Base-by-base conservation (phyloP, 2,797 vertebrate species). In the Falco naumanni region DNA sequence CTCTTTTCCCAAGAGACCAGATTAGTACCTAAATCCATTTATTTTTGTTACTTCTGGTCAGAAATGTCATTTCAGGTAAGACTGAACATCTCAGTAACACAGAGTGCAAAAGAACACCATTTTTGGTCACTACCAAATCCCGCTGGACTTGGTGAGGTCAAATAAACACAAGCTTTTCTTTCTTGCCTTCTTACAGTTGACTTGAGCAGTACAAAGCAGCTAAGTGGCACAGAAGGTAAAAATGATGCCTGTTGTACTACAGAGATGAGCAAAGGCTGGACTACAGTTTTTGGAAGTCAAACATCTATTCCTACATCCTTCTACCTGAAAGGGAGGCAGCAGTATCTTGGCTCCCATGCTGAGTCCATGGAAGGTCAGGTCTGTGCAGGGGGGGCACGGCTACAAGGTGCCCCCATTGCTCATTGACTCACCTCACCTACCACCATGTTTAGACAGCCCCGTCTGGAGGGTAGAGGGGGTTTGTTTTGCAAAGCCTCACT, bases 21-120 rank as follows among this genome's bases (percentile, higher is more conserved):
- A 76, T n/a, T 87, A 94, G 59, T 66, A 76, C 59, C 70, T 90
- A 91, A 93, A 72, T 63, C 56, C 47, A 66, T 94, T 96, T 93
- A 25, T 33, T 89, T 92, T 65, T 66, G 59, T 80, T 88, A 68
- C 37, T 94, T 86, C 69, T 70, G 56, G 26, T 63, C 89, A 86
- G 69, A 91, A 76, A 84, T 50, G 10, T 33, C 10, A 47, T 97
- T 96, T 84, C 41, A 64, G 85, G 72, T 76, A 84, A 48, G 31
- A 91, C 10, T 0, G 1, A 3, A 10, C 45, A 31, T 64, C 76
- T 79, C 76, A 37, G 84, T n/a, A 78, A 39, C 17, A 39, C 39
- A 16, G 16, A 70, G 31, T 1, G 10, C 20, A 76, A 34, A 63
- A 53, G 19, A 77, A 34, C 13, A 24, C 28, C 39, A 1, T 16